Evolutionary conservation across 1,140 invertebrate genomes (phyloP).

Genomic region (Cepaea nemoralis): DNA sequence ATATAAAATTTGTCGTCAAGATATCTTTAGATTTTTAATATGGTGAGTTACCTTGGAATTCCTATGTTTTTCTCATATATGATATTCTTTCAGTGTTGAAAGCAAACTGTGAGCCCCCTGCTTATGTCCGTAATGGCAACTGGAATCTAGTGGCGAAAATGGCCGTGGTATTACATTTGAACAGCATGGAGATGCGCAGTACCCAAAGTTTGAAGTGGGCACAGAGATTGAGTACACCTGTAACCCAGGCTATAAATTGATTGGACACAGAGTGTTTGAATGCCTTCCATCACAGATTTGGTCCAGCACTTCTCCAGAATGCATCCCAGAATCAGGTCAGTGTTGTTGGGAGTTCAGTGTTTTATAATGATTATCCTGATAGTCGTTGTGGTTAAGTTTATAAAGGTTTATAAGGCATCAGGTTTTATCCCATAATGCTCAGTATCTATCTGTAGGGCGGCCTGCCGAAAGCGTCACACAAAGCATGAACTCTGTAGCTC

Average conservation of each 20-base stretch:
- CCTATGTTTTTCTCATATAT: too few relatives aligned
- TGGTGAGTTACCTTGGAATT: too few relatives aligned
- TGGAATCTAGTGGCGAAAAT: slow-evolving; percentile 35
- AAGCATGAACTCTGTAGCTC: too few relatives aligned
- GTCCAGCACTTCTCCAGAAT: slow-evolving; percentile 48
- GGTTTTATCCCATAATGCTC: too few relatives aligned
- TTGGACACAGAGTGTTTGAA: slow-evolving; percentile 43
- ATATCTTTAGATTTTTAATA: too few relatives aligned
- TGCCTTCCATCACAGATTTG: slow-evolving; percentile 42
- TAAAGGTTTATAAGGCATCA: too few relatives aligned
- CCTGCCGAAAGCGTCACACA: too few relatives aligned
- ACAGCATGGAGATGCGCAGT: neutral
- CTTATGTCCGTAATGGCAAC: slow-evolving; percentile 44
- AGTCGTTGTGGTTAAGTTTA: too few relatives aligned
- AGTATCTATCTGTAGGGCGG: too few relatives aligned
- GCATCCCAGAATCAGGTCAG: slow-evolving; percentile 45
- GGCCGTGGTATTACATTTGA: neutral
- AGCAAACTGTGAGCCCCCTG: slow-evolving; percentile 40
- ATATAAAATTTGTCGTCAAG: too few relatives aligned
- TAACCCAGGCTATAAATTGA: slow-evolving; percentile 43
- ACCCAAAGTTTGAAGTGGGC: slow-evolving; percentile 45
- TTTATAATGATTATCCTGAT: too few relatives aligned
- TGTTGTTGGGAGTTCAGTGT: slow-evolving; percentile 5
- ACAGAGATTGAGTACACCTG: slow-evolving; percentile 50
- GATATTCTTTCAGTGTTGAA: slow-evolving; percentile 42